Percentiles rank a stretch among this genome's conserved stretches.
phyloP scores from a whole-genome alignment of 1,140 invertebrate species.

The Drosophila repleta region DNA sequence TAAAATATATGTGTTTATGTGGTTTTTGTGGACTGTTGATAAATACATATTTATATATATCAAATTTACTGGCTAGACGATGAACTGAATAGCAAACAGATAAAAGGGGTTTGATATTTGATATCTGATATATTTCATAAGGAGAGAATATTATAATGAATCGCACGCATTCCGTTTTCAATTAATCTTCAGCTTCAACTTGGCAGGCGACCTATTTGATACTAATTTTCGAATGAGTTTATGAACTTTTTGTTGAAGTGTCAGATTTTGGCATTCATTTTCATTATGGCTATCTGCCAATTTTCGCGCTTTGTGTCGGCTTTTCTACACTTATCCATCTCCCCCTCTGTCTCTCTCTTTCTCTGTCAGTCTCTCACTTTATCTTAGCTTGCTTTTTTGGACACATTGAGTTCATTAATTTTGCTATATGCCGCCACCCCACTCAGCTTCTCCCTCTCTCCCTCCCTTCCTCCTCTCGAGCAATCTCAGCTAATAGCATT shows the following conservation, averaged over 20 bases:
- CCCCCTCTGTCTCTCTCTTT: neutral
- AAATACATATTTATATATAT: slow-evolving; percentile 9
- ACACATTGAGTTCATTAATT: slow-evolving; percentile 38
- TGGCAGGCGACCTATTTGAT: neutral
- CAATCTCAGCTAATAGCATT: slow-evolving; percentile 17
- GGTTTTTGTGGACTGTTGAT: slow-evolving; percentile 26
- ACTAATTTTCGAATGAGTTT: neutral
- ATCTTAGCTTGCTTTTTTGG: neutral
- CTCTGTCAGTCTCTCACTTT: neutral
- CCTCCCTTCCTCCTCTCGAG: neutral
- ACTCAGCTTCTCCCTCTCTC: neutral
- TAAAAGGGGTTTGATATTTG: neutral
- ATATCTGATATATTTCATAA: neutral
- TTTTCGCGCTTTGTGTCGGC: slow-evolving; percentile 32
- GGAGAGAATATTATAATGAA: neutral
- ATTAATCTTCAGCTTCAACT: neutral
- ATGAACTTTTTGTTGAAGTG: neutral
- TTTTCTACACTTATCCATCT: slow-evolving; percentile 26
- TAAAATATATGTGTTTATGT: slow-evolving; percentile 12
- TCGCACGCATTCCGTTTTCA: neutral
- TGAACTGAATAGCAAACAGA: neutral
- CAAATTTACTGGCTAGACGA: slow-evolving; percentile 21
- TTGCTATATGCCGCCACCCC: slow-evolving; percentile 3
- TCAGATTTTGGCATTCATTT: slow-evolving; percentile 36
- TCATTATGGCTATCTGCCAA: slow-evolving; percentile 44